Conservation (phyloP, 2,113 vertebrate species). For the Rana temporaria region DNA sequence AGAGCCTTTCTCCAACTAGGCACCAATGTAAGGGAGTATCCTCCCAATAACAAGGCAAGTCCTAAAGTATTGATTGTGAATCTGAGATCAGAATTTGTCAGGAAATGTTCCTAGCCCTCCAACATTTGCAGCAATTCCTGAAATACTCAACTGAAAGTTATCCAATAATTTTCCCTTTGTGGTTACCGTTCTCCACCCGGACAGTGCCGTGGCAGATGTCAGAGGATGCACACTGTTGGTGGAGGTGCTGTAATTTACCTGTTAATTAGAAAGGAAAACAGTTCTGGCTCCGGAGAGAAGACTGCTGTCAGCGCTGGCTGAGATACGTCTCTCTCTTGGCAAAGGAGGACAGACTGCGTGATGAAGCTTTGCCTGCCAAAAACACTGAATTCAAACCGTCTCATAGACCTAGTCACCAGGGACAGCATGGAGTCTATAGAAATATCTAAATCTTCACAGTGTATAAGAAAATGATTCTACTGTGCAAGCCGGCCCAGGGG, state of each 20-base stretch:
- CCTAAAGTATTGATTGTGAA: too few species aligned
- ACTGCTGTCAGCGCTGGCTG: background rate
- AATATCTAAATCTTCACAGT: background rate
- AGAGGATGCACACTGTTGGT: too few species aligned
- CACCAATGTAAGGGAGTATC: too few species aligned
- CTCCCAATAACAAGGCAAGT: too few species aligned
- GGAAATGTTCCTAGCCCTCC: too few species aligned
- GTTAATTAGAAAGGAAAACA: slow-evolving; percentile 16
- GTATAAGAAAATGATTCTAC: background rate
- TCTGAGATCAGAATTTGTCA: too few species aligned
- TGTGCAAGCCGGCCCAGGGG: too few species aligned
- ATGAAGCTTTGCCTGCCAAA: background rate
- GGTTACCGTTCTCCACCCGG: too few species aligned
- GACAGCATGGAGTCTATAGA: background rate
- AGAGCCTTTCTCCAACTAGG: too few species aligned
- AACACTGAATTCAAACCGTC: background rate
- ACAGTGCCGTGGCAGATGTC: background rate
- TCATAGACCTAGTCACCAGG: background rate
- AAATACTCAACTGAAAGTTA: too few species aligned
- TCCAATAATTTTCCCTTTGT: too few species aligned
- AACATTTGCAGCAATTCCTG: too few species aligned
- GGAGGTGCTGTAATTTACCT: slow-evolving; percentile 3
- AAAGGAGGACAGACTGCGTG: background rate
- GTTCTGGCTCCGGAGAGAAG: background rate
- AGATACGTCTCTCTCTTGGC: background rate